Evolutionary conservation across 1,140 invertebrate genomes (phyloP).

Genomic region (Aphaenogaster rudis): DNA sequence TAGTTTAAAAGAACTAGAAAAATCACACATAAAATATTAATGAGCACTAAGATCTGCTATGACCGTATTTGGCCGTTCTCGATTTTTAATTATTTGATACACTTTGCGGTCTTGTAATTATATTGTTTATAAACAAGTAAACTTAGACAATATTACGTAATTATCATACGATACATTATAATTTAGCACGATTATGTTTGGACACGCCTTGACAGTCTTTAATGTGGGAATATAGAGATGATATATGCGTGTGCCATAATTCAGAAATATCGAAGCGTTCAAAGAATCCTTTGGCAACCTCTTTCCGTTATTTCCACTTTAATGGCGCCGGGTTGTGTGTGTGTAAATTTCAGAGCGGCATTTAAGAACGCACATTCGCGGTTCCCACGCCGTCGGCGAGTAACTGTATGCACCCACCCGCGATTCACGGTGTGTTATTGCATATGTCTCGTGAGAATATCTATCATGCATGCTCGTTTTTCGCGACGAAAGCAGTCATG

Average conservation of each 20-base stretch:
- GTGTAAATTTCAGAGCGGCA: slow-evolving; percentile 58
- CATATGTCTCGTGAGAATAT: slow-evolving; percentile 53
- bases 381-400: slow-evolving; percentile 48
- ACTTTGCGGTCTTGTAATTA: no score
- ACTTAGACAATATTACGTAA: neutral
- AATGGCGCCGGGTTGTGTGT: slow-evolving; percentile 38
- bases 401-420: slow-evolving; percentile 57
- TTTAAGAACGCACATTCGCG: slow-evolving; percentile 51
- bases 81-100: no score
- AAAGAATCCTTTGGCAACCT: slow-evolving; percentile 43
- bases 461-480: slow-evolving; percentile 53
- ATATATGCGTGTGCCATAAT: slow-evolving; percentile 31
- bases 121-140: neutral
- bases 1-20: no score
- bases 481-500: slow-evolving; percentile 44
- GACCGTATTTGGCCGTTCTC: no score
- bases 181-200: neutral
- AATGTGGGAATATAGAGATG: slow-evolving; percentile 14
- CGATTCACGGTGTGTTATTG: slow-evolving; percentile 49
- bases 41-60: no score
- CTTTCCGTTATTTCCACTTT: slow-evolving; percentile 60
- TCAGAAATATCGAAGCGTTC: slow-evolving; percentile 54
- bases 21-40: no score
- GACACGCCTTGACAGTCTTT: slow-evolving; percentile 4
- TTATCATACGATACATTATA: neutral